phyloP scores from a whole-genome alignment of 2,113 vertebrate genomes.

The Alaudala cheleensis region DNA sequence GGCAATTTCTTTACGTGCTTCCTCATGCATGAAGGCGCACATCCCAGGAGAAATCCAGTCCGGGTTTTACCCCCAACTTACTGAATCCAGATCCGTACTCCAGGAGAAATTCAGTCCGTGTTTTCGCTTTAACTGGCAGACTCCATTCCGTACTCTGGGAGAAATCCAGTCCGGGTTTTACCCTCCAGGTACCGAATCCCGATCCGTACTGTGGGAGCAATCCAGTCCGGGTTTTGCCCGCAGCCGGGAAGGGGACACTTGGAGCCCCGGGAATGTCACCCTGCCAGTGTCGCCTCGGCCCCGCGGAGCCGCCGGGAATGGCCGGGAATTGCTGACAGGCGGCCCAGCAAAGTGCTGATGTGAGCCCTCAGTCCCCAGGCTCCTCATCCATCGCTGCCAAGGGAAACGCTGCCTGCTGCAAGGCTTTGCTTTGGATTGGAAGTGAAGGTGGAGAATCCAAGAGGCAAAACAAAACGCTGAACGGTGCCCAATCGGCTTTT shows the following conservation, averaged over 20 bases:
- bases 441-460: background rate
- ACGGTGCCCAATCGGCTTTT: background rate
- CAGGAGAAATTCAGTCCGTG: too few relatives aligned
- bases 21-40: background rate
- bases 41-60: too few relatives aligned
- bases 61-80: too few relatives aligned
- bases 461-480: background rate
- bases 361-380: background rate
- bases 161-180: too few relatives aligned
- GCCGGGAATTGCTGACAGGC: background rate
- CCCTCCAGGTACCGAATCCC: too few relatives aligned
- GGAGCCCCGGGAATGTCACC: background rate
- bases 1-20: background rate
- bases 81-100: too few relatives aligned
- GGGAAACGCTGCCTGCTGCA: background rate
- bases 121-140: too few relatives aligned
- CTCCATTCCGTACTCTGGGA: too few relatives aligned
- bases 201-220: too few relatives aligned
- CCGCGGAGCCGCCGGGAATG: background rate
- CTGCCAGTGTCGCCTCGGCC: too few relatives aligned
- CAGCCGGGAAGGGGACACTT: background rate
- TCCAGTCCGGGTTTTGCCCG: too few relatives aligned
- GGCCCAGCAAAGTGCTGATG: background rate
- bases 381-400: background rate
- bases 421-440: background rate